Conservation (phyloP, 2,797 vertebrate genomes). For the Bryconaethiops microstoma region DNA sequence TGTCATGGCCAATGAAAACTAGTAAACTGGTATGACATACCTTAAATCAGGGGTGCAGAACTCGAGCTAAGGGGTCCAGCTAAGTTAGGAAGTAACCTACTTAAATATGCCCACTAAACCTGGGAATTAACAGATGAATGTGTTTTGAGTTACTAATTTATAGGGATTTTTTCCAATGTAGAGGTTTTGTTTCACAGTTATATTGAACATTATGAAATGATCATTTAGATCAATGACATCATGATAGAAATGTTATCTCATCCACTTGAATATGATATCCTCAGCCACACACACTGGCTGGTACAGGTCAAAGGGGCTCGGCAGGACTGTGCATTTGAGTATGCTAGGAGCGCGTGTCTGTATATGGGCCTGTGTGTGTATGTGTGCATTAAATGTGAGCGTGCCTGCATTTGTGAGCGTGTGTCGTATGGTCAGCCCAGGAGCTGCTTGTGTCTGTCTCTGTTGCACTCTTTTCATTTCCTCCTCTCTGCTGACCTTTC, state of each 20-base stretch:
- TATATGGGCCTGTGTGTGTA: neutral
- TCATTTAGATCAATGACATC: neutral
- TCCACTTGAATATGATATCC: neutral
- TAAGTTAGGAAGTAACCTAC: too few species aligned
- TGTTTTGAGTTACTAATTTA: too few species aligned
- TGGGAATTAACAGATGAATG: too few species aligned
- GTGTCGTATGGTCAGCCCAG: neutral
- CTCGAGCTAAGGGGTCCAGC: too few species aligned
- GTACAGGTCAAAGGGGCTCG: neutral
- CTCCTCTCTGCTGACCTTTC: conserved; percentile 51
- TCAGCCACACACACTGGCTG: neutral
- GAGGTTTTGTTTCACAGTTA: too few species aligned
- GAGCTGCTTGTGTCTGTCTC: conserved; percentile 22
- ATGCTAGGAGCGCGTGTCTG: neutral
- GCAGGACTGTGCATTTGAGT: neutral
- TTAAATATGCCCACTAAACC: too few species aligned
- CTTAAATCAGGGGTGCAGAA: too few species aligned
- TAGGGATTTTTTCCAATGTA: too few species aligned
- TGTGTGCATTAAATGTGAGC: neutral
- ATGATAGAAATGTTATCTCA: neutral
- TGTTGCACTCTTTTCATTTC: conserved; percentile 25
- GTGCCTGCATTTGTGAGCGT: neutral
- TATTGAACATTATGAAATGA: too few species aligned
- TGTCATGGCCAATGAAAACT: too few species aligned
- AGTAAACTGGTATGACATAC: too few species aligned